phyloP scores from a whole-genome alignment of 2,797 vertebrate species.

The Anguilla marmorata region DNA sequence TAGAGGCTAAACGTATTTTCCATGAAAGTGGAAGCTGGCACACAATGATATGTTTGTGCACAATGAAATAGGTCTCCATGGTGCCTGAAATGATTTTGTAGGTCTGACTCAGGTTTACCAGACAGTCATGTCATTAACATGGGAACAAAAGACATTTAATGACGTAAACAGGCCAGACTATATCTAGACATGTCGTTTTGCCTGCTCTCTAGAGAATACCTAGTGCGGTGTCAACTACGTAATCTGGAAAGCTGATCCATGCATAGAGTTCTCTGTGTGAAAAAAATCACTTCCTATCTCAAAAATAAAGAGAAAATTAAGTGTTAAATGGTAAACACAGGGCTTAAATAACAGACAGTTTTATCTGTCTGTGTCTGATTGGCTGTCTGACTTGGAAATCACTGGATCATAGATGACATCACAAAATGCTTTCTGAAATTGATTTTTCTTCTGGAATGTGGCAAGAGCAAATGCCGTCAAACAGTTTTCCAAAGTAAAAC shows the following conservation, averaged over 20 bases:
- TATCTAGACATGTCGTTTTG: not conserved
- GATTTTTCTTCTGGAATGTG: slow-evolving; percentile 6
- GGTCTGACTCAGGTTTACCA: slow-evolving; percentile 1
- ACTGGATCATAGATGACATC: slow-evolving; percentile 6
- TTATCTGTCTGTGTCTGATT: not conserved
- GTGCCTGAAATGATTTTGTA: slow-evolving; percentile 16
- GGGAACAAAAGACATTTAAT: not conserved
- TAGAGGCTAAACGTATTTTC: not conserved
- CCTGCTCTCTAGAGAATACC: not conserved
- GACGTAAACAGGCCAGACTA: not conserved
- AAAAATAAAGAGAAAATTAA: not conserved
- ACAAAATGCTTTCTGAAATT: not conserved
- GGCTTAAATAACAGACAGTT: not conserved
- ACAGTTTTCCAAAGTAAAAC: not conserved
- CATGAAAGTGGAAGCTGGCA: not conserved
- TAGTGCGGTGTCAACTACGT: not conserved
- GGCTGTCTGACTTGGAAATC: not conserved
- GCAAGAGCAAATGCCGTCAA: not conserved
- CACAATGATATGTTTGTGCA: not conserved
- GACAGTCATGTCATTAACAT: not conserved
- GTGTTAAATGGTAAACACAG: not conserved
- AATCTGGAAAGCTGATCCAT: not conserved
- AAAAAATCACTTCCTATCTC: not conserved
- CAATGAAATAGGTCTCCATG: not conserved
- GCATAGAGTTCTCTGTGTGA: not conserved